Evolutionary conservation across 2,113 vertebrate species (phyloP).

Genomic region (Himantopus leucocephalus): DNA sequence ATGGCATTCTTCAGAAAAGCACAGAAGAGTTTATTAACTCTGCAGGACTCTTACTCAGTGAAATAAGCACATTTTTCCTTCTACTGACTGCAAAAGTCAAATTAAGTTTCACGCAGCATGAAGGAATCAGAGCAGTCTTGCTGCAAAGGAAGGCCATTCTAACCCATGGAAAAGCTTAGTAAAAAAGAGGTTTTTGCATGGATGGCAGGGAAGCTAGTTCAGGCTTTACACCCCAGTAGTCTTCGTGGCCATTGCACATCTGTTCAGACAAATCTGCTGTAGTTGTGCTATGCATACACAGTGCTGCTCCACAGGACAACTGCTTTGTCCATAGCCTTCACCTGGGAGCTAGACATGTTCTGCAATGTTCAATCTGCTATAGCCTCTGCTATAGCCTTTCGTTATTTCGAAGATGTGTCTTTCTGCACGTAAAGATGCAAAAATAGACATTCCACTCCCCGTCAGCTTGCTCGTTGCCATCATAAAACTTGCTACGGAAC

Average conservation of each 20-base stretch:
- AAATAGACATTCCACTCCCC: background rate
- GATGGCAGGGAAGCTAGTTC: background rate
- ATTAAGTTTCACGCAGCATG: background rate
- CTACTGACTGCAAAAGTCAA: background rate
- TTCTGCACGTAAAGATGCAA: background rate
- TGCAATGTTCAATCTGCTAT: background rate
- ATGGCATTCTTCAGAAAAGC: conserved; percentile 8
- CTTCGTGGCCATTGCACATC: background rate
- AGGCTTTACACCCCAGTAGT: background rate
- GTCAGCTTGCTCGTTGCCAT: background rate
- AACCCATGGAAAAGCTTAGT: background rate
- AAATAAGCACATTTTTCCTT: conserved; percentile 1
- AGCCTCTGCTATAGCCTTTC: background rate
- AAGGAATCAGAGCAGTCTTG: background rate
- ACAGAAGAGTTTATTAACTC: background rate
- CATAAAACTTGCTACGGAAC: background rate
- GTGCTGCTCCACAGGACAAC: background rate
- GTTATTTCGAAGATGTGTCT: background rate
- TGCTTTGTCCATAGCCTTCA: background rate
- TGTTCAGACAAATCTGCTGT: background rate
- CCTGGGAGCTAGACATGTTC: background rate
- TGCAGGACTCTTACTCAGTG: background rate
- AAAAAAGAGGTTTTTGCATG: background rate
- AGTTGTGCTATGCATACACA: background rate
- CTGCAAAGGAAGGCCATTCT: background rate